Conservation (phyloP, 2,797 vertebrate species). For the Synanceia verrucosa region DNA sequence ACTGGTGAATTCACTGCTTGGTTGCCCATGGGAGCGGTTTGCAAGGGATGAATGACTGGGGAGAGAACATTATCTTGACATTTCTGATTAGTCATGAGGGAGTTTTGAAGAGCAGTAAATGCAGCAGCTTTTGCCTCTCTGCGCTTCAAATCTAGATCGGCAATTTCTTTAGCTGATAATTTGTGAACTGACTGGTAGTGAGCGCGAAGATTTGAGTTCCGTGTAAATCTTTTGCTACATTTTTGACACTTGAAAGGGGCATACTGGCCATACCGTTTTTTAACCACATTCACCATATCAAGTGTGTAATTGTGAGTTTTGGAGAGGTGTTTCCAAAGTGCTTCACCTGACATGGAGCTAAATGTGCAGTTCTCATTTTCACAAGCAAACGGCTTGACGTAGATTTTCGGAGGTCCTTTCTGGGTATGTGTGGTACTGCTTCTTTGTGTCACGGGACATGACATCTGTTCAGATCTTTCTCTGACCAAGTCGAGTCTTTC, state of each 20-base stretch:
- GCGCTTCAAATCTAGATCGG: slow-evolving; percentile 89
- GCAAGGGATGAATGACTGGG: slow-evolving; percentile 46
- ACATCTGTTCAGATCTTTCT: slow-evolving; percentile 63
- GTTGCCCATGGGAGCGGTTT: slow-evolving; percentile 29
- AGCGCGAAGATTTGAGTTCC: slow-evolving; percentile 96
- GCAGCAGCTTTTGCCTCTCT: slow-evolving; percentile 59
- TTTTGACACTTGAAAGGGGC: slow-evolving; percentile 94
- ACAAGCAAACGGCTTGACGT: slow-evolving; percentile 90
- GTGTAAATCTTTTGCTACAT: slow-evolving; percentile 94
- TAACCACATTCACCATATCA: slow-evolving; percentile 91
- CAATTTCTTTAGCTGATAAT: slow-evolving; percentile 89
- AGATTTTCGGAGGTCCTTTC: slow-evolving; percentile 52
- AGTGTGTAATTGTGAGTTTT: slow-evolving; percentile 91
- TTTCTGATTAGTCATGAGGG: slow-evolving; percentile 11
- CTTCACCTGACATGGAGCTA: slow-evolving; percentile 92
- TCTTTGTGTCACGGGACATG: slow-evolving; percentile 11
- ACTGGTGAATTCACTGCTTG: slow-evolving; percentile 18
- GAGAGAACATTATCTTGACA: slow-evolving; percentile 25
- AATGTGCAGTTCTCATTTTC: slow-evolving; percentile 87
- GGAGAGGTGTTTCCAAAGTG: slow-evolving; percentile 93
- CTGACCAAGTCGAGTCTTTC: slow-evolving; percentile 87
- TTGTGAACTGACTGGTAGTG: slow-evolving; percentile 93
- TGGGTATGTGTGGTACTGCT: slow-evolving; percentile 36
- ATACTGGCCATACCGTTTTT: slow-evolving; percentile 91
- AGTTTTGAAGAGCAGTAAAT: slow-evolving; percentile 15